Conservation (phyloP, 2,113 vertebrate species). For the Pseudorhombus dupliciocellatus region DNA sequence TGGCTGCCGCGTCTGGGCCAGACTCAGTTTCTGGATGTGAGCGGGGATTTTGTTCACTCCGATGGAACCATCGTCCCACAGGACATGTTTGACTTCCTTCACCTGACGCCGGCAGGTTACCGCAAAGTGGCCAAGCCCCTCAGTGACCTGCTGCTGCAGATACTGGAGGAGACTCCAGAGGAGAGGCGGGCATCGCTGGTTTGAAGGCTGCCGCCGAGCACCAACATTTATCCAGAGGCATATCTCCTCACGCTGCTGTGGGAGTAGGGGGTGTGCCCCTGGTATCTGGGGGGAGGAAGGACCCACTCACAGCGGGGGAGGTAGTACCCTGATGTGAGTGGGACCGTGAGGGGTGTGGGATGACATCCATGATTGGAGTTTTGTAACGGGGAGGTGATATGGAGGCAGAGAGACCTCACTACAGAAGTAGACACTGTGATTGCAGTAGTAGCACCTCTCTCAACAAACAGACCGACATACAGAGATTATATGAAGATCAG, state of each 20-base stretch:
- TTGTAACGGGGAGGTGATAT: conserved; percentile 32
- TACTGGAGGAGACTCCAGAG: conserved; percentile 95
- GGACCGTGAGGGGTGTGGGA: conserved; percentile 30
- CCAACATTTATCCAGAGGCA: conserved; percentile 45
- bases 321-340: conserved; percentile 34
- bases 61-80: conserved; percentile 92
- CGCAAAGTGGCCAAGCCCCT: conserved; percentile 90
- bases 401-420: conserved; percentile 55
- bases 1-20: conserved; percentile 87
- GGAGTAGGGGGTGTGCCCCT: conserved; percentile 57
- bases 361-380: conserved; percentile 33
- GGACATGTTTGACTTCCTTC: conserved; percentile 99
- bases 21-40: conserved; percentile 90
- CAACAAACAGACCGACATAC: conserved; percentile 29
- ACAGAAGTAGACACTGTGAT: conserved; percentile 54
- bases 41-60: conserved; percentile 90
- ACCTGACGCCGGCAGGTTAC: conserved; percentile 92
- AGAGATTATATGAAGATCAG: conserved; percentile 12
- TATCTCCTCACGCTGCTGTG: conserved; percentile 42
- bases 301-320: conserved; percentile 35
- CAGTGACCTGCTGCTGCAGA: conserved; percentile 96
- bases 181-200: conserved; percentile 92
- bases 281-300: conserved; percentile 48
- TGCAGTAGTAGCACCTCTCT: conserved; percentile 31
- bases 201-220: conserved; percentile 73